phyloP scores from a whole-genome alignment of 2,888 invertebrate species.

The Aporophyla nigra region DNA sequence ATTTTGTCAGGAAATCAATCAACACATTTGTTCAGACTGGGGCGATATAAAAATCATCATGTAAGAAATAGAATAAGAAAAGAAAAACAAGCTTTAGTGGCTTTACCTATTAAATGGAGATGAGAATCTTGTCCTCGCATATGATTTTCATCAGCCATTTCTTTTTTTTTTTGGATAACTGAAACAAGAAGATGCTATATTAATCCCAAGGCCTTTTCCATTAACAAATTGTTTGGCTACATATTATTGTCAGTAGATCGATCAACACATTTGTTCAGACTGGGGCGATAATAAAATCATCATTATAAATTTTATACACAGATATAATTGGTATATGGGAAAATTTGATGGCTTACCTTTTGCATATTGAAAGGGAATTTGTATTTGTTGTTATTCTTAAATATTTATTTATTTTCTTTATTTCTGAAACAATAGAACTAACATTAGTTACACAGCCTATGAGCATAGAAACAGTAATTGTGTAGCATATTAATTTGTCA shows the following conservation, averaged over 20 bases:
- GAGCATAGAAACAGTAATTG: background rate
- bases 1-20: constrained; percentile 74
- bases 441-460: constrained; percentile 9
- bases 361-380: background rate
- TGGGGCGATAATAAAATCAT: constrained; percentile 82
- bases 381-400: background rate
- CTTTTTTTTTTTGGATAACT: constrained; percentile 1
- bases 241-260: constrained; percentile 28
- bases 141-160: background rate
- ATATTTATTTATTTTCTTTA: background rate
- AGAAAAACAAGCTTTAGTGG: background rate
- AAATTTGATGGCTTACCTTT: background rate
- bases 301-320: constrained; percentile 54
- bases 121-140: too few species aligned
- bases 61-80: background rate
- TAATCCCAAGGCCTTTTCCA: background rate
- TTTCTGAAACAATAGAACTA: constrained; percentile 28
- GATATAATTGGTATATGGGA: background rate
- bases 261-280: constrained; percentile 80
- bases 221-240: constrained; percentile 12
- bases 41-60: constrained; percentile 80
- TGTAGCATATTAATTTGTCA: constrained; percentile 11
- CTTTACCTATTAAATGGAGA: constrained; percentile 10
- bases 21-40: constrained; percentile 81
- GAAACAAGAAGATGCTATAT: constrained; percentile 22